Percentiles rank a stretch among this genome's conserved stretches.
Evolutionary conservation across 2,888 invertebrate genomes (phyloP).

Genomic region (Epinotia brunnichana): DNA sequence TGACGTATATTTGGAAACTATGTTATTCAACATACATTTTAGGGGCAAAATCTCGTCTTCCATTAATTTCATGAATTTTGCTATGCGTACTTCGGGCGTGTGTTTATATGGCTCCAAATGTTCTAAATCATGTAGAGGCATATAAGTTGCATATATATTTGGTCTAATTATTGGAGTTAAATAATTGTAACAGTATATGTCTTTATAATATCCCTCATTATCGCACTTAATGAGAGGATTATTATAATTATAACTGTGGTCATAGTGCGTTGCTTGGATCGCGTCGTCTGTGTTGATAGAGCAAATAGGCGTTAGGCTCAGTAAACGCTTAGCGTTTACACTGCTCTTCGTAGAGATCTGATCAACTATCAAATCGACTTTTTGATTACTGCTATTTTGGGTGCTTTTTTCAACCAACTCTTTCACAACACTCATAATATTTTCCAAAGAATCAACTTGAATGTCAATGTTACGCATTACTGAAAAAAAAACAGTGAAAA

Average conservation of each 20-base stretch:
- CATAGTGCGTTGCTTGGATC: slow-evolving; percentile 27
- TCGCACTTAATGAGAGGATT: slow-evolving; percentile 46
- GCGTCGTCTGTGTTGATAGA: slow-evolving; percentile 58
- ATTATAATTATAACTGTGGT: slow-evolving; percentile 47
- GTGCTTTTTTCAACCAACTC: slow-evolving; percentile 7
- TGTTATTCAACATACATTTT: slow-evolving; percentile 64
- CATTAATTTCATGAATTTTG: slow-evolving; percentile 61
- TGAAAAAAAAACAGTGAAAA: slow-evolving; percentile 46
- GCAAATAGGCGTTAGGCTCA: slow-evolving; percentile 62
- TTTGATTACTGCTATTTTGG: background rate
- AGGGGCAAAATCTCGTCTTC: slow-evolving; percentile 70
- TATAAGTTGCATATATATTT: background rate
- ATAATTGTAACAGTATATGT: slow-evolving; percentile 3
- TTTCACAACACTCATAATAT: slow-evolving; percentile 51
- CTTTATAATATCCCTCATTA: slow-evolving; percentile 5
- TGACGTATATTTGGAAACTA: slow-evolving; percentile 62
- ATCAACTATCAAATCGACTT: background rate
- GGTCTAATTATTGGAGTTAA: slow-evolving; percentile 8
- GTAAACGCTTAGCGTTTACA: slow-evolving; percentile 50
- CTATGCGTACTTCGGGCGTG: slow-evolving; percentile 61
- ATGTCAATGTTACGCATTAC: slow-evolving; percentile 33
- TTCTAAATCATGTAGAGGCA: background rate
- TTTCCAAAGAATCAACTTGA: slow-evolving; percentile 46
- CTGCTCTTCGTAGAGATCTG: slow-evolving; percentile 29
- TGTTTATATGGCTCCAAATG: slow-evolving; percentile 1